A percentile compares a stretch with the other conserved stretches of the same genome.
phyloP scores from a whole-genome alignment of 2,888 invertebrate genomes.

The Melieria picta region DNA sequence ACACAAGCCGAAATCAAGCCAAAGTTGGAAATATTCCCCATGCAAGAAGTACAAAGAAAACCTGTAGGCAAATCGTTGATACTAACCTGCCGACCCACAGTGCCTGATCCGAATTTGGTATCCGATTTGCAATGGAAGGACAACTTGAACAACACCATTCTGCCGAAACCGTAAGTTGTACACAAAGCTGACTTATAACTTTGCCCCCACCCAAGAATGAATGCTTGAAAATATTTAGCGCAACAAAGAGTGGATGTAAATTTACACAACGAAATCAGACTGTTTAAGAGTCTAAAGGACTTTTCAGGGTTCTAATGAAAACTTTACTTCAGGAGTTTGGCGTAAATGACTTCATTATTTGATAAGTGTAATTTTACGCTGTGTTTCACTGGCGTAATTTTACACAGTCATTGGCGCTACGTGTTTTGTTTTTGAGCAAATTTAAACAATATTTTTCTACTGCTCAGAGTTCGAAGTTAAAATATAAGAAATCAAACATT shows the following conservation, averaged over 20 bases:
- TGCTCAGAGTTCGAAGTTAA: too few relatives aligned
- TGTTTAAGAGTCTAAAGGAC: too few relatives aligned
- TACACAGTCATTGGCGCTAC: too few relatives aligned
- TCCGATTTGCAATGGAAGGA: conserved; percentile 84
- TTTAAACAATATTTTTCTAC: too few relatives aligned
- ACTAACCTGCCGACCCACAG: conserved; percentile 80
- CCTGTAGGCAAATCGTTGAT: conserved; percentile 80
- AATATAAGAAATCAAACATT: too few relatives aligned
- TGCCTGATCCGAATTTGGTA: conserved; percentile 74
- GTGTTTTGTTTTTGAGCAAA: too few relatives aligned
- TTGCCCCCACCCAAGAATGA: neutral
- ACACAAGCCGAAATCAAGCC: conserved; percentile 60
- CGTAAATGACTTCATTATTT: too few relatives aligned
- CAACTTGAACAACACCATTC: conserved; percentile 75
- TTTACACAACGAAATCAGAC: too few relatives aligned
- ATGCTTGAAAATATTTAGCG: neutral
- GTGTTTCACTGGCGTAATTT: too few relatives aligned
- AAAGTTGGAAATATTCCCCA: conserved; percentile 76
- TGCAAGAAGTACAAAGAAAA: conserved; percentile 75
- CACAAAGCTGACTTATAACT: neutral
- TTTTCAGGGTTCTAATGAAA: too few relatives aligned
- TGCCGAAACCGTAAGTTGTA: conserved; percentile 73
- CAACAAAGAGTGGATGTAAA: neutral
- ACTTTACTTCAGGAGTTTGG: too few relatives aligned
- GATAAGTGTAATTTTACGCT: too few relatives aligned